Conservation (phyloP, 30 jellyfish, hydroid and myxozoan species). For the Catostylus mosaicus region DNA sequence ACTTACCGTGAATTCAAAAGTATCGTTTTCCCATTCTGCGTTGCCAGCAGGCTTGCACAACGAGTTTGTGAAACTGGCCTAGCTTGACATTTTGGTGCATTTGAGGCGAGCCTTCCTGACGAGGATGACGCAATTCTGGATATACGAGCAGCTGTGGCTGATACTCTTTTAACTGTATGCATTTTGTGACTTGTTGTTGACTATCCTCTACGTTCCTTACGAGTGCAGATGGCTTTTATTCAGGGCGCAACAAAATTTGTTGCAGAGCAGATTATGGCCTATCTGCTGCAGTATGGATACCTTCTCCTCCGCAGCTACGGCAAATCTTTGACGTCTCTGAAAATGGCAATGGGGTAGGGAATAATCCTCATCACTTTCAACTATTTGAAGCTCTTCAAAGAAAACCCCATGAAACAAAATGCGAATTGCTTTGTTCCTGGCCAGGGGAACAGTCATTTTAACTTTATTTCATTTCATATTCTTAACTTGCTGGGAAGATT, state of each 20-base stretch:
- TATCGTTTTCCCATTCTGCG: background rate
- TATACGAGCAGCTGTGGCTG: conserved; percentile 16
- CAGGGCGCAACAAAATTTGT: background rate
- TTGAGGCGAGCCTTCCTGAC: background rate
- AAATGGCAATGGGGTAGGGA: too few species aligned
- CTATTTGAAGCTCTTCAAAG: too few species aligned
- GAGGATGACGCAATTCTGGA: conserved; percentile 14
- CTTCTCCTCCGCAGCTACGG: conserved; percentile 10
- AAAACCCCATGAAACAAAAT: too few species aligned
- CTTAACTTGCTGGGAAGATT: too few species aligned
- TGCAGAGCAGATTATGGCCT: background rate
- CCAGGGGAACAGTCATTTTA: too few species aligned
- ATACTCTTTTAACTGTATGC: conserved; percentile 40
- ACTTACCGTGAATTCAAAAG: background rate
- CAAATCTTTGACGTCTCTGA: background rate
- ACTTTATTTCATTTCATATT: too few species aligned
- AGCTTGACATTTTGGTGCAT: background rate
- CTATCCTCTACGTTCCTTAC: background rate
- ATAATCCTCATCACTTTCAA: too few species aligned
- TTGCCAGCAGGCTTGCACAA: background rate
- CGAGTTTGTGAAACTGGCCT: background rate
- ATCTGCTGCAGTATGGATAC: background rate
- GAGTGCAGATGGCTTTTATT: conserved; percentile 1
- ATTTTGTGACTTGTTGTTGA: conserved; percentile 2
- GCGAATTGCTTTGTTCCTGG: too few species aligned